Evolutionary conservation across 2,113 vertebrate species (phyloP).

Genomic region (Oryctolagus cuniculus): mOryCun1.1 NC_091438.1:87713501-87714000

Average conservation of each 20-base stretch:
- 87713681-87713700: neutral
- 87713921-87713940: constrained; percentile 56
- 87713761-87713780: neutral
- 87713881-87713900: neutral
- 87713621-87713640: neutral
- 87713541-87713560: neutral
- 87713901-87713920: constrained; percentile 22
- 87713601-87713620: neutral
- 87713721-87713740: neutral
- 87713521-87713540: neutral
- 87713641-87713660: neutral
- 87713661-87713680: neutral
- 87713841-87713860: constrained; percentile 3
- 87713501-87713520: neutral
- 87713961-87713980: neutral
- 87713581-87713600: neutral
- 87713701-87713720: neutral
- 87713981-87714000: neutral
- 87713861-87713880: neutral
- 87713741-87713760: neutral
- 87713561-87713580: neutral
- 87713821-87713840: constrained; percentile 19
- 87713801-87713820: neutral
- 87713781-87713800: neutral
- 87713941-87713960: neutral